These are phyloP conservation scores for Margarornis squamiger DNA, from an alignment of 2,797 vertebrate species.

Conservation along the genomic window DNA sequence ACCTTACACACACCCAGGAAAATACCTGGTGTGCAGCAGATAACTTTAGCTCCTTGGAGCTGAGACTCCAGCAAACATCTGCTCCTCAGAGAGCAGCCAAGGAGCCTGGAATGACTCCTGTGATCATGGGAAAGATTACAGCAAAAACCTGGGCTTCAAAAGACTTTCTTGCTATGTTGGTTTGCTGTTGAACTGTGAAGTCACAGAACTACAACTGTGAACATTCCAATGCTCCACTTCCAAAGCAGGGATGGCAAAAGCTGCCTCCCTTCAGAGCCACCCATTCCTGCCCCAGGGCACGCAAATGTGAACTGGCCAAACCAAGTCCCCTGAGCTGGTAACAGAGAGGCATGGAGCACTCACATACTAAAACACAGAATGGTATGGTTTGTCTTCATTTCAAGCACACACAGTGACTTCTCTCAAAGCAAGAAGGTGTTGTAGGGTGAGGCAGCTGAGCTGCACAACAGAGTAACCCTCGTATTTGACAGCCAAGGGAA, in stretches of 20 bases:
- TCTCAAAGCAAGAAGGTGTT: too few species aligned
- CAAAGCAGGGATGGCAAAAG: not conserved
- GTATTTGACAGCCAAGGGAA: fast-evolving
- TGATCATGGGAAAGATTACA: not conserved
- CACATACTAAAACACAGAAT: fast-evolving
- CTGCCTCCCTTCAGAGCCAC: not conserved
- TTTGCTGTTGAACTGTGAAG: not conserved
- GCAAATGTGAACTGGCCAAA: not conserved
- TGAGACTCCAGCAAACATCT: not conserved
- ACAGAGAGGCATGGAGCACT: not conserved
- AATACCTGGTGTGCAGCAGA: not conserved
- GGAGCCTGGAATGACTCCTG: not conserved
- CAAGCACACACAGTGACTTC: too few species aligned
- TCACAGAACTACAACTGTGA: not conserved
- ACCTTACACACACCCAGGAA: not conserved
- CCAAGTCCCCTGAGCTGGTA: fast-evolving
- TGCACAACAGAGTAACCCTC: not conserved
- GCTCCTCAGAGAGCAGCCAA: not conserved
- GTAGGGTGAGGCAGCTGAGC: not conserved
- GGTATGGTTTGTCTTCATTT: not conserved
- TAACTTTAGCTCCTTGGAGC: not conserved
- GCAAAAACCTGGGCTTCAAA: not conserved
- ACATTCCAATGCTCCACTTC: not conserved
- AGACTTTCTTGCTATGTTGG: not conserved
- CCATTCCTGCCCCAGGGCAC: not conserved